phyloP scores from a whole-genome alignment of 2,797 vertebrate genomes.

The Bovichtus variegatus region DNA sequence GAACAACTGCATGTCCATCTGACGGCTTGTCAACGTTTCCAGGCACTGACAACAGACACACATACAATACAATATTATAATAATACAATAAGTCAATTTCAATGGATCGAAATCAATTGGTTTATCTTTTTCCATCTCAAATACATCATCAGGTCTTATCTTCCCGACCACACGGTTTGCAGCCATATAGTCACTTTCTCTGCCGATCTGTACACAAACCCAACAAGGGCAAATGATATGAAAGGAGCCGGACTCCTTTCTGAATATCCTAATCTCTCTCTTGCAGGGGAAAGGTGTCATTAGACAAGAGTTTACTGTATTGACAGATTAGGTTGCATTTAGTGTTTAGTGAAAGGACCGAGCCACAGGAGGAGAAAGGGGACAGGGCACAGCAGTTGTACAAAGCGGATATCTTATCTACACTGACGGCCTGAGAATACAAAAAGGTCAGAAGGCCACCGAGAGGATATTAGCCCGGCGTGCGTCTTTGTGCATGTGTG shows the following conservation, averaged over 20 bases:
- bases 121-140: constrained; percentile 1
- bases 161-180: constrained; percentile 37
- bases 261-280: constrained; percentile 65
- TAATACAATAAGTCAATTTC: background rate
- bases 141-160: constrained; percentile 57
- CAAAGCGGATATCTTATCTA: constrained; percentile 58
- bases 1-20: constrained; percentile 95
- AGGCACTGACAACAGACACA: constrained; percentile 74
- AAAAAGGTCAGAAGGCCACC: constrained; percentile 34
- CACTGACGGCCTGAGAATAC: constrained; percentile 41
- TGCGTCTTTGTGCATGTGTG: background rate
- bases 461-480: background rate
- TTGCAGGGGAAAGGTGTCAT: constrained; percentile 51
- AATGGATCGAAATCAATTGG: background rate
- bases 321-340: constrained; percentile 34
- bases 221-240: constrained; percentile 31
- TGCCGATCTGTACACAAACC: constrained; percentile 25
- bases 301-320: constrained; percentile 26
- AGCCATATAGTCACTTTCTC: constrained; percentile 32
- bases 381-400: constrained; percentile 6
- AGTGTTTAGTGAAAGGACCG: constrained; percentile 41
- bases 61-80: background rate
- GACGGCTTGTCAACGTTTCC: constrained; percentile 88
- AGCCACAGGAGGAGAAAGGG: constrained; percentile 10
- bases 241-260: constrained; percentile 36